Percentiles rank a stretch among this genome's conserved stretches.
These are phyloP conservation scores for Poecilia picta DNA, from an alignment of 2,797 vertebrate species.

Conservation along the genomic window DNA sequence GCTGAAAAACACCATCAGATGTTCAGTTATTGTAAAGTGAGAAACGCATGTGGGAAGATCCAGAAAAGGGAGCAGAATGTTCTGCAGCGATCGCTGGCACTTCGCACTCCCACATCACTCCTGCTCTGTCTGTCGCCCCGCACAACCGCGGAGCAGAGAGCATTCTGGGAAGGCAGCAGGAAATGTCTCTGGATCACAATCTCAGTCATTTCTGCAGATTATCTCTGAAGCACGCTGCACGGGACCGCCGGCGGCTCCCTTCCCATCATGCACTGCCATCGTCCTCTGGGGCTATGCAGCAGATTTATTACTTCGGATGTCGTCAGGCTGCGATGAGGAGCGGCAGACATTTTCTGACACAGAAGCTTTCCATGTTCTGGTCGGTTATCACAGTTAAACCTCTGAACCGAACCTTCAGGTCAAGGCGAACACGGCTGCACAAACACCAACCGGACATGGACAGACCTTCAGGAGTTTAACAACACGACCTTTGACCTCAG, in stretches of 20 bases:
- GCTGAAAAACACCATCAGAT: background rate
- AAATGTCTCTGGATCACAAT: background rate
- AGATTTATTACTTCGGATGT: conserved; percentile 61
- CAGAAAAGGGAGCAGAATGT: conserved; percentile 8
- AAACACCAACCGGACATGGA: background rate
- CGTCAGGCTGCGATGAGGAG: conserved; percentile 52
- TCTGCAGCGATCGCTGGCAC: conserved; percentile 12
- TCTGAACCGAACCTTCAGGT: background rate
- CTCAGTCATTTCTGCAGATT: background rate
- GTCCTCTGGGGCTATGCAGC: conserved; percentile 40
- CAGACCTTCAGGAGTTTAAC: background rate
- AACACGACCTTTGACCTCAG: background rate
- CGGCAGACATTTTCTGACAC: conserved; percentile 48
- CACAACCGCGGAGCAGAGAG: background rate
- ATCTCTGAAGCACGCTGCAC: background rate
- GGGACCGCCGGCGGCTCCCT: conserved; percentile 10
- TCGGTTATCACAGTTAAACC: background rate
- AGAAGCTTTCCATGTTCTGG: background rate
- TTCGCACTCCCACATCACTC: conserved; percentile 17
- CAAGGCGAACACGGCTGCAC: background rate
- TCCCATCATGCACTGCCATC: conserved; percentile 55
- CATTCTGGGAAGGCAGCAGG: conserved; percentile 29
- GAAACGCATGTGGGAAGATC: background rate
- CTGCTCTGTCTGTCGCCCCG: background rate
- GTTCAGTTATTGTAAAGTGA: background rate